Base-by-base conservation (phyloP, 2,797 vertebrate genomes). In the Halcyon leucocephala region DNA sequence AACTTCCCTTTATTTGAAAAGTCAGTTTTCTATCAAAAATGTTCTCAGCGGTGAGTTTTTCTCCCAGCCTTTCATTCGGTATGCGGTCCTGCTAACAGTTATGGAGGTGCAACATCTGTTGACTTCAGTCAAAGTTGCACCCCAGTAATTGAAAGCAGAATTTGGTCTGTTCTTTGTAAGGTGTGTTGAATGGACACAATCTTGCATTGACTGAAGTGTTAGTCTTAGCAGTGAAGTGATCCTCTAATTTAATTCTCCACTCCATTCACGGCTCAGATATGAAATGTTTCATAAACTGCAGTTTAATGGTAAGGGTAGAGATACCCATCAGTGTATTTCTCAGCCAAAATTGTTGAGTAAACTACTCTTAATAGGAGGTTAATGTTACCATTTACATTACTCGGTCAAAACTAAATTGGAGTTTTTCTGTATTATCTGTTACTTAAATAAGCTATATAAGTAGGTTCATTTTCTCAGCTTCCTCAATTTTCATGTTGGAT, bases 81-180 rank as follows among this genome's bases (percentile, higher is more conserved):
- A 16, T 65, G 62, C 91, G 76, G 65, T n/a, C 64, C 93, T 95
- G 91, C 88, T 92, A 92, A 91, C 78, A 80, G 86, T 96, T 96
- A 82, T 64, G 79, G 90, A 95, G 86, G 91, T 94, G 86, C 91
- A 92, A 92, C 95, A 96, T 96, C 94, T 97, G 93, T 73, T 92
- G 91, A 89, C 95, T 96, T 96, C 94, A 94, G 93, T 95, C 77
- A 21, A 86, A 96, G 86, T 80, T 95, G 93, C 93, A 93, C 94
- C 80, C 90, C 91, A 93, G 96, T 96, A 96, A 97, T 96, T 96
- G 93, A 60, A 97, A 97, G 94, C 95, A 97, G 95, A 92, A 71
- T 95, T 64, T 1, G 25, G 73, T 91, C 94, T 96, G 95, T 73
- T 96, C 71, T 95, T 93, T 93, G 91, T 96, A 72, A 85, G 88